phyloP scores from a whole-genome alignment of 2,888 invertebrate species.

The Polydrusus tereticollis region DNA sequence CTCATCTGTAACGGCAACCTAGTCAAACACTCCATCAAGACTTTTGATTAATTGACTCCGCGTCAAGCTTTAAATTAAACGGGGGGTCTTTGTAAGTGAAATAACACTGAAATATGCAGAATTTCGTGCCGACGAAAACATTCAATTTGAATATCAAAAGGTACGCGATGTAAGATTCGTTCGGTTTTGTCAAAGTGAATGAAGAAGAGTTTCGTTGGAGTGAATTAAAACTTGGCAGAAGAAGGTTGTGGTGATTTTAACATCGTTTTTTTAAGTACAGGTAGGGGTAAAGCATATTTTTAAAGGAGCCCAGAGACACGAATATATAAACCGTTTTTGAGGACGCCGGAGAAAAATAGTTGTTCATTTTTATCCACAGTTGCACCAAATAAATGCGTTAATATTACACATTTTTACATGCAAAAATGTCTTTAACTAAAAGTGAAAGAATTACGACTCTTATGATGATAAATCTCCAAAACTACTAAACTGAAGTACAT shows the following conservation, averaged over 20 bases:
- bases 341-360: too few relatives aligned
- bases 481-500: too few relatives aligned
- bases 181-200: conserved; percentile 13
- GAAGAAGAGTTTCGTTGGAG: conserved; percentile 2
- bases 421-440: too few relatives aligned
- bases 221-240: conserved; percentile 5
- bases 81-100: conserved; percentile 22
- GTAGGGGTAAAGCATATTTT: too few relatives aligned
- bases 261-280: too few relatives aligned
- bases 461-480: too few relatives aligned
- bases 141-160: conserved; percentile 25
- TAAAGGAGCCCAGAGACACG: too few relatives aligned
- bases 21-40: conserved; percentile 28
- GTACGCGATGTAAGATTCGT: neutral
- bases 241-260: neutral
- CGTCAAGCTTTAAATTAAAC: conserved; percentile 24
- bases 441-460: too few relatives aligned
- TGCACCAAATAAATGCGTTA: too few relatives aligned
- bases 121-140: conserved; percentile 5
- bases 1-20: conserved; percentile 17
- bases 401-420: too few relatives aligned
- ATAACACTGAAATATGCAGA: conserved; percentile 24
- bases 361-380: too few relatives aligned
- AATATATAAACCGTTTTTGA: too few relatives aligned
- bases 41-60: conserved; percentile 31